Conservation (phyloP, 2,888 invertebrate species). For the Ptilodon capucinus region DNA sequence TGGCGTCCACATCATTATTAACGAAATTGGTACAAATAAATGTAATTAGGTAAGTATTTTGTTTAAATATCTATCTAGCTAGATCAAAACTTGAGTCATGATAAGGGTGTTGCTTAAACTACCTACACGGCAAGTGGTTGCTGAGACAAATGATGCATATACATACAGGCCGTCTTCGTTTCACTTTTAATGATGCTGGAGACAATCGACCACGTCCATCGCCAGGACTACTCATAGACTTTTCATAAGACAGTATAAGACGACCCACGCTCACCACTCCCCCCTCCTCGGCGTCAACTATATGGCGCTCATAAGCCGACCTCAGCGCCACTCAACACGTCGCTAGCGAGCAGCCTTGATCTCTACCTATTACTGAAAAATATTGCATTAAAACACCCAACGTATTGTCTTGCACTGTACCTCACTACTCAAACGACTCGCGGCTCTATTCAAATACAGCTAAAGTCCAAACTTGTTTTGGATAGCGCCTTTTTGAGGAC, state of each 20-base stretch:
- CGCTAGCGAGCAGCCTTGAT: slow-evolving; percentile 64
- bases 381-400: slow-evolving; percentile 75
- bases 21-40: too few relatives aligned
- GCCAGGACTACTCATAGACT: background rate
- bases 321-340: slow-evolving; percentile 32
- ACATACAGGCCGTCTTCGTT: too few relatives aligned
- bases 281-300: slow-evolving; percentile 8
- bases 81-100: too few relatives aligned
- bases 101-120: too few relatives aligned
- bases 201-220: too few relatives aligned
- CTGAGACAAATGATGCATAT: too few relatives aligned
- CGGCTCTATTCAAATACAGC: slow-evolving; percentile 34
- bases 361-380: slow-evolving; percentile 79
- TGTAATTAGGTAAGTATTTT: too few relatives aligned
- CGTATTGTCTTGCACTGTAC: slow-evolving; percentile 67
- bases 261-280: background rate
- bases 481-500: slow-evolving; percentile 51
- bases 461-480: slow-evolving; percentile 44
- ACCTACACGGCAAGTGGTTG: too few relatives aligned
- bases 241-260: background rate
- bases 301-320: slow-evolving; percentile 24
- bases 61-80: too few relatives aligned
- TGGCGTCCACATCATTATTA: too few relatives aligned
- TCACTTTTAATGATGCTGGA: too few relatives aligned
- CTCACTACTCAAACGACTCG: slow-evolving; percentile 29